Conservation (phyloP, 2,797 vertebrate species). For the Enteromius thamalakanensis region DNA sequence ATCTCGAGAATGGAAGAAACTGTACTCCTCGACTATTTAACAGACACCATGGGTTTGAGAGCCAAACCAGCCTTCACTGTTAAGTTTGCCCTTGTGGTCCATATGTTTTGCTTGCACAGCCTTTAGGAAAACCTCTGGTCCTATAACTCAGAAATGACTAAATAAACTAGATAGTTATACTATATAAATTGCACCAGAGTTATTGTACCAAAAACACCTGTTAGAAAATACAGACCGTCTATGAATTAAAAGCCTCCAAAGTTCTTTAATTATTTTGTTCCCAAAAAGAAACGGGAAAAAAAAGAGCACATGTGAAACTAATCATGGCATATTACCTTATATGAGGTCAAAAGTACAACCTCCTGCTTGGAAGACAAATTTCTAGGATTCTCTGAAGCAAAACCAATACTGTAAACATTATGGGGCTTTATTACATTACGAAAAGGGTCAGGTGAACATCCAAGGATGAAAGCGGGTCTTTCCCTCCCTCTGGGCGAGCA, state of each 20-base stretch:
- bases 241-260: constrained; percentile 1
- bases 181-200: constrained; percentile 24
- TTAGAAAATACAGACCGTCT: neutral
- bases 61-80: constrained; percentile 66
- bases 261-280: neutral
- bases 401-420: constrained; percentile 51
- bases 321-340: constrained; percentile 49
- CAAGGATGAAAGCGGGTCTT: constrained; percentile 43
- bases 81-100: constrained; percentile 63
- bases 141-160: constrained; percentile 44
- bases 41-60: constrained; percentile 32
- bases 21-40: neutral
- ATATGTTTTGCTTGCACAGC: constrained; percentile 62
- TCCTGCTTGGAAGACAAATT: constrained; percentile 43
- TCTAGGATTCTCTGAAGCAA: constrained; percentile 40
- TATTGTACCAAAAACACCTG: constrained; percentile 28
- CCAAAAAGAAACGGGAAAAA: neutral
- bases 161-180: constrained; percentile 28
- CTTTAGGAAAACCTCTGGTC: constrained; percentile 55
- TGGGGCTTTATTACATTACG: constrained; percentile 51
- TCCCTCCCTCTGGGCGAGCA: constrained; percentile 50
- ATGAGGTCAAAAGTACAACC: constrained; percentile 52
- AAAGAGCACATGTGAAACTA: constrained; percentile 39
- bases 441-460: constrained; percentile 49
- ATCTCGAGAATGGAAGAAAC: constrained; percentile 9